These are phyloP conservation scores for Macrosiphum euphorbiae DNA, from an alignment of 2,888 invertebrate species.

Conservation along the genomic window DNA sequence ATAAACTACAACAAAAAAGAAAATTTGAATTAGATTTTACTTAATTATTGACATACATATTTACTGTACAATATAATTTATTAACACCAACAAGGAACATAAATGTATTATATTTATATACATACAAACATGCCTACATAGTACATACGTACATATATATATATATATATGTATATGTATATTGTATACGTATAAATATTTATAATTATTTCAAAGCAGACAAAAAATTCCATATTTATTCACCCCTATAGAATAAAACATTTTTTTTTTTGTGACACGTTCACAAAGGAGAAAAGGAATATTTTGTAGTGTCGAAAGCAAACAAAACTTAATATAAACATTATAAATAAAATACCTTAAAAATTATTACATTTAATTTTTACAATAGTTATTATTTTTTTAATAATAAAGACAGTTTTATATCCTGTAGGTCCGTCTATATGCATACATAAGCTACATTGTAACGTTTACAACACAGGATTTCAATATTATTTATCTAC, in stretches of 20 bases:
- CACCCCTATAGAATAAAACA: conserved; percentile 42
- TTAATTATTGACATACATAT: conserved; percentile 44
- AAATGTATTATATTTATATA: conserved; percentile 30
- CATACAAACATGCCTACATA: neutral
- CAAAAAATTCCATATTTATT: conserved; percentile 43
- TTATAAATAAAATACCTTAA: conserved; percentile 56
- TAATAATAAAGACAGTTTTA: conserved; percentile 46
- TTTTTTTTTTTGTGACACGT: conserved; percentile 3
- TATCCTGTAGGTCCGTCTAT: conserved; percentile 59
- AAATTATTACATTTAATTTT: conserved; percentile 44
- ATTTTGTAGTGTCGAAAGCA: conserved; percentile 21
- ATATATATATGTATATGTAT: neutral
- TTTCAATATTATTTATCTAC: neutral
- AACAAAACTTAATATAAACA: conserved; percentile 43
- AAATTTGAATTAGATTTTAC: conserved; percentile 43
- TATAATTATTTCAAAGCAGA: conserved; percentile 49
- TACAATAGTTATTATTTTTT: conserved; percentile 23
- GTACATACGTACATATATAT: neutral
- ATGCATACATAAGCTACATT: conserved; percentile 38
- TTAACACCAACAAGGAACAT: conserved; percentile 60
- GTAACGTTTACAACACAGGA: neutral
- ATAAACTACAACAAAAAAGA: conserved; percentile 59
- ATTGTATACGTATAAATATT: conserved; percentile 24
- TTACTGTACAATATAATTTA: conserved; percentile 57
- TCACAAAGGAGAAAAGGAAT: conserved; percentile 26